phyloP scores from a whole-genome alignment of 1,140 invertebrate species.

The Drosophila rhopaloa region DNA sequence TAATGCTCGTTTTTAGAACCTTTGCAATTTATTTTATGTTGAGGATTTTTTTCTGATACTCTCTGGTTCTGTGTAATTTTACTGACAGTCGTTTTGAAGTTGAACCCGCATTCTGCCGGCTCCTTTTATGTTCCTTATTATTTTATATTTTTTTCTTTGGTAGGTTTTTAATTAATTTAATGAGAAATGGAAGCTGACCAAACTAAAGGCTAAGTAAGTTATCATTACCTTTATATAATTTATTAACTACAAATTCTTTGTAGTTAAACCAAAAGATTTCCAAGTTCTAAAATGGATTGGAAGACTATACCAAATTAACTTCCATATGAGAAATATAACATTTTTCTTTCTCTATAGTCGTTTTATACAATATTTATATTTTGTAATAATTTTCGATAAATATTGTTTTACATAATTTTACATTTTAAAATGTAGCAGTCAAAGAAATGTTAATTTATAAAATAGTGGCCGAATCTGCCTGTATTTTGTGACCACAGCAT shows the following conservation, averaged over 20 bases:
- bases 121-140: conserved; percentile 20
- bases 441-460: background rate
- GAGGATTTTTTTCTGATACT: conserved; percentile 28
- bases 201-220: no score
- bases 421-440: background rate
- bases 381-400: no score
- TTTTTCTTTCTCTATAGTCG: no score
- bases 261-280: background rate
- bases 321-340: no score
- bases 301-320: no score
- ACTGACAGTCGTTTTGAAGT: conserved; percentile 31
- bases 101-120: conserved; percentile 23
- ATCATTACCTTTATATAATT: background rate
- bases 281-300: no score
- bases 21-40: conserved; percentile 50
- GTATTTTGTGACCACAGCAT: background rate
- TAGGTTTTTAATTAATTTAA: conserved; percentile 66
- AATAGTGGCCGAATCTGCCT: background rate
- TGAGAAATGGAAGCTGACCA: background rate
- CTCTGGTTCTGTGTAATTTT: conserved; percentile 37
- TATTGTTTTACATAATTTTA: no score
- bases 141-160: conserved; percentile 13
- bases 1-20: conserved; percentile 28
- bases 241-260: background rate
- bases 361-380: no score